phyloP scores from a whole-genome alignment of 2,797 vertebrate species.

The Alfaro cultratus region DNA sequence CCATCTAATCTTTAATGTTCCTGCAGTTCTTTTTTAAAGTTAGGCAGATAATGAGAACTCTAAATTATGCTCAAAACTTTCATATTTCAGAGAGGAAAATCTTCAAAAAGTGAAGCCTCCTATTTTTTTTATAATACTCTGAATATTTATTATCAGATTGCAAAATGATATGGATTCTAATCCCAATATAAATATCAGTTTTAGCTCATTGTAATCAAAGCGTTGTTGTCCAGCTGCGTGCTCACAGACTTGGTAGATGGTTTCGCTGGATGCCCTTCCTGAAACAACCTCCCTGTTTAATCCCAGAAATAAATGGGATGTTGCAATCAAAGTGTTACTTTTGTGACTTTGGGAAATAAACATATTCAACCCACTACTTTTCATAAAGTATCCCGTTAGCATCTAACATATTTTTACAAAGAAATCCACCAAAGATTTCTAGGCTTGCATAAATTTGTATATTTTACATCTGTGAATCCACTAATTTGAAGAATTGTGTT shows the following conservation, averaged over 20 bases:
- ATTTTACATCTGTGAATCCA: neutral
- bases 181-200: neutral
- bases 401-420: neutral
- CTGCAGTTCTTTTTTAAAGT: neutral
- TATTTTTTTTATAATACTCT: neutral
- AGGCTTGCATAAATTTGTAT: neutral
- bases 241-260: too few relatives aligned
- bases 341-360: neutral
- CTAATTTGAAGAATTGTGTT: neutral
- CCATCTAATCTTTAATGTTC: too few relatives aligned
- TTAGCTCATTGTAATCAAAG: neutral
- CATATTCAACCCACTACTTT: neutral
- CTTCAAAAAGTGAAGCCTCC: neutral
- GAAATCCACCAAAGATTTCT: neutral
- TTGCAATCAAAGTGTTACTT: neutral
- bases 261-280: too few relatives aligned
- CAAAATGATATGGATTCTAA: neutral
- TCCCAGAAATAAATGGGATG: neutral
- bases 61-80: neutral
- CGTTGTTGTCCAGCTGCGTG: neutral
- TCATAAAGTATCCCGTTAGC: neutral
- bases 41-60: neutral
- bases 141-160: neutral
- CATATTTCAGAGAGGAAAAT: neutral
- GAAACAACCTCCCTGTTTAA: too few relatives aligned